phyloP scores from a whole-genome alignment of 2,797 vertebrate species.

The Anabacerthia variegaticeps region DNA sequence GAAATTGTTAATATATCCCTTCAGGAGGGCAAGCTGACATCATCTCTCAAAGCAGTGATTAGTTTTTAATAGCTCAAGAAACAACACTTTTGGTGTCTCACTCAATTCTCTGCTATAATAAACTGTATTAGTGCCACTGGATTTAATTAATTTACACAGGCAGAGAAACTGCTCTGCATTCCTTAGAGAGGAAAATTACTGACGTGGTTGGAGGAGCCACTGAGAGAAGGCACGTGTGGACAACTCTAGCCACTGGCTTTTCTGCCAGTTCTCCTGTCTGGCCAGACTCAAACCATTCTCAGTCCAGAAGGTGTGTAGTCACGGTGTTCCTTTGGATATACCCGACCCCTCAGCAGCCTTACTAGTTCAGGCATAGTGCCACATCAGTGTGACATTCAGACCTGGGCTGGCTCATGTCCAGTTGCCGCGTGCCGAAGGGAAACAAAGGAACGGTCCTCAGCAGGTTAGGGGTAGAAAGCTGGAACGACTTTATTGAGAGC shows the following conservation, averaged over 20 bases:
- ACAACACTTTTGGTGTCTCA: background rate
- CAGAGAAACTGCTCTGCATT: background rate
- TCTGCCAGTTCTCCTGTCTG: background rate
- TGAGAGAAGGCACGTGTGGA: accelerated
- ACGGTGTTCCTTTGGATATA: accelerated
- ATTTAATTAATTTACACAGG: background rate
- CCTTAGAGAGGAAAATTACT: background rate
- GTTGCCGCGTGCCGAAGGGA: too few relatives aligned
- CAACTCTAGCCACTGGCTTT: background rate
- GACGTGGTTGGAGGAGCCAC: background rate
- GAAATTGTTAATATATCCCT: background rate
- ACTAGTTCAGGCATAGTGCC: background rate
- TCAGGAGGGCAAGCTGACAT: background rate
- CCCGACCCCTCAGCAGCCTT: background rate
- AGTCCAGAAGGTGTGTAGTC: background rate
- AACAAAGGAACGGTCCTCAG: too few relatives aligned
- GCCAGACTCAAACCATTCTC: background rate
- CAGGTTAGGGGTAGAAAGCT: too few relatives aligned
- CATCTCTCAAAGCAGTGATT: background rate
- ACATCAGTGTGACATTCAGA: background rate
- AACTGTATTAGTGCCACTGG: background rate
- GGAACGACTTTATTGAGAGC: too few relatives aligned
- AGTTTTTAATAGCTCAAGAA: background rate
- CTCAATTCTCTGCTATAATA: background rate
- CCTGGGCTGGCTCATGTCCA: background rate